These are phyloP conservation scores for Ceratina calcarata DNA, from an alignment of 1,140 invertebrate genomes.

Conservation along the genomic window DNA sequence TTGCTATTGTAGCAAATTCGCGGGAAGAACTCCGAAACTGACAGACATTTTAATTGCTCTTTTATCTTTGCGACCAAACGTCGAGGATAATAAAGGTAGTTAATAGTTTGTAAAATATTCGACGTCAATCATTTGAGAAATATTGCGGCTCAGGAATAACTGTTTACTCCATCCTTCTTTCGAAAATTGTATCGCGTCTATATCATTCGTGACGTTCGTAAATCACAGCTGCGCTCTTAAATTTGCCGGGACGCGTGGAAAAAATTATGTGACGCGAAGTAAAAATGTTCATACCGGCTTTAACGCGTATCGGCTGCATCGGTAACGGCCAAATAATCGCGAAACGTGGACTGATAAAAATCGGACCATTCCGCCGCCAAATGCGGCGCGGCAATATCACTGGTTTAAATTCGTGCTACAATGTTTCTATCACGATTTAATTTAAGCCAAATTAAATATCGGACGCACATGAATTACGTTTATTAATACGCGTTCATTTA, in stretches of 20 bases:
- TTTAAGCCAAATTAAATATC: constrained; percentile 58
- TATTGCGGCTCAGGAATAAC: background rate
- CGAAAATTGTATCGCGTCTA: background rate
- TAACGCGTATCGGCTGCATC: constrained; percentile 13
- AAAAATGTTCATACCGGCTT: background rate
- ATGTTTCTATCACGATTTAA: constrained; percentile 48
- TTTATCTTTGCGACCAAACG: too few species aligned
- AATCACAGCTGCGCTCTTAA: background rate
- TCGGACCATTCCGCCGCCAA: constrained; percentile 3
- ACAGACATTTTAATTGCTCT: background rate
- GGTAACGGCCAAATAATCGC: constrained; percentile 37
- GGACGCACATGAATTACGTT: constrained; percentile 17
- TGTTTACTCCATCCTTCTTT: background rate
- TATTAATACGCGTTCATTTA: constrained; percentile 45
- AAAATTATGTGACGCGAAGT: background rate
- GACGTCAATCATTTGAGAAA: background rate
- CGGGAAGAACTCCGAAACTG: background rate
- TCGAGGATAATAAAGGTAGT: background rate
- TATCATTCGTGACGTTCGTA: too few species aligned
- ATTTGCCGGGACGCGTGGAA: too few species aligned
- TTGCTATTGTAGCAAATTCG: constrained; percentile 36
- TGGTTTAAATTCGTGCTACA: constrained; percentile 16
- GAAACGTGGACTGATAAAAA: constrained; percentile 34
- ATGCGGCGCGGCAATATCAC: background rate
- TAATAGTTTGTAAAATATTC: background rate